A percentile compares a stretch with the other conserved stretches of the same genome.
Conservation (phyloP, 2,888 invertebrate genomes). For the Drosophila cognata region DNA sequence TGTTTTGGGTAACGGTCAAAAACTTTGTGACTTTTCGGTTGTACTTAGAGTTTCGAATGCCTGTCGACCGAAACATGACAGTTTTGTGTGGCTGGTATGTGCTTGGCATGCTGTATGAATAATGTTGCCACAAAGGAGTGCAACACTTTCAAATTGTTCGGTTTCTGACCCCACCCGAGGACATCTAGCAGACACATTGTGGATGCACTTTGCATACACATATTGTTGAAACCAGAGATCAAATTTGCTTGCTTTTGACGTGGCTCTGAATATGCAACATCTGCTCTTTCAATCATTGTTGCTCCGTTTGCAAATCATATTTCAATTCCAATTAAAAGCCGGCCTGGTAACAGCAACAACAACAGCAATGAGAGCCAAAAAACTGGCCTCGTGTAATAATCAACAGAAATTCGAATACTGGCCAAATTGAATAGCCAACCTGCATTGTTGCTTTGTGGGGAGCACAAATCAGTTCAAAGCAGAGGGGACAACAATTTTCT, state of each 20-base stretch:
- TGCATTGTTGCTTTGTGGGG: slow-evolving; percentile 8
- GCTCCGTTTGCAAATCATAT: slow-evolving; percentile 67
- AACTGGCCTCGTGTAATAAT: slow-evolving; percentile 50
- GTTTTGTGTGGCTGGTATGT: slow-evolving; percentile 63
- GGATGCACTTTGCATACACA: slow-evolving; percentile 70
- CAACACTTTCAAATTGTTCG: not conserved
- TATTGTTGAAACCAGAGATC: slow-evolving; percentile 53
- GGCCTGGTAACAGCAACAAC: slow-evolving; percentile 21
- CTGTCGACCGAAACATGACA: slow-evolving; percentile 60
- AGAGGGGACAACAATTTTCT: slow-evolving; percentile 12
- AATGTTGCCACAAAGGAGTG: slow-evolving; percentile 35
- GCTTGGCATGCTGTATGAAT: slow-evolving; percentile 62
- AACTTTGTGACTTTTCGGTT: slow-evolving; percentile 65
- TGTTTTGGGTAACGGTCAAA: slow-evolving; percentile 42
- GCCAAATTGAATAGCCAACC: slow-evolving; percentile 13
- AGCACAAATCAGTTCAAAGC: not conserved
- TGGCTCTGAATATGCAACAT: slow-evolving; percentile 29
- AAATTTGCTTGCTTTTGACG: slow-evolving; percentile 39
- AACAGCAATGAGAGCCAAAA: not conserved
- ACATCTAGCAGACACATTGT: slow-evolving; percentile 53
- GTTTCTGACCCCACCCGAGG: slow-evolving; percentile 11
- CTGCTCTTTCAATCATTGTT: slow-evolving; percentile 53
- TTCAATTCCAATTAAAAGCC: slow-evolving; percentile 75
- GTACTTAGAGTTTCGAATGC: slow-evolving; percentile 22
- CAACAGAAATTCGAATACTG: slow-evolving; percentile 48